Base-by-base conservation (phyloP, 2,113 vertebrate species). In the Asarcornis scutulata region DNA sequence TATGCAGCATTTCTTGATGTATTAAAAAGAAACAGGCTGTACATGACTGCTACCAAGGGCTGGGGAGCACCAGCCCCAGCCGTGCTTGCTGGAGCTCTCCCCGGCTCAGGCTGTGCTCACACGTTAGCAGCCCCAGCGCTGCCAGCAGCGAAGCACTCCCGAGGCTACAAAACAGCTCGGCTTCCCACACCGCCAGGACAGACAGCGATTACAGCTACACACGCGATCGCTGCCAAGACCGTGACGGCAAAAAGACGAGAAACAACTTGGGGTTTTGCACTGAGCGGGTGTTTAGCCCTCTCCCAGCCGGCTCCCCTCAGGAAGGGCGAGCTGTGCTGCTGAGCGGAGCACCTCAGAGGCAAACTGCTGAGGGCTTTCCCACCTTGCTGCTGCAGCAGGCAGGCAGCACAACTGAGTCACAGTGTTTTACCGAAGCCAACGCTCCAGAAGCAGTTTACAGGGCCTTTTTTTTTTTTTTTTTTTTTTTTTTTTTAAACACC, bases 261-360 rank as follows among this genome's bases (percentile, higher is more conserved):
- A 69, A 62, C 13, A 11, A 27, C 29, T 5, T 8, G 3, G 17
- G 29, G 17, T 14, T 32, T 9, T 11, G 27, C 3, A 50, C 44
- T 63, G 59, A 40, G 1, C 36, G 53, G 5, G 14, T 7, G 83
- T 75, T 83, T 44, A 76, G 13, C 48, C 52, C 68, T 48, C 40
- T 63, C 67, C 46, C 67, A 76, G 67, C 12, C 16, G 8, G 55
- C 3, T 2, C 23, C 27, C 75, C 68, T 42, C 46, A 10, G 13
- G 1, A 46, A 91, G 62, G 0, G 0, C 12, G 32, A 73, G 81
- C 74, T 87, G 40, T 20, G 60, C 27, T 76, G 29, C 25, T 2
- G 56, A 78, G 52, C 3, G 0, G 6, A 74, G 34, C 2, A 2
- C 10, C 50, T 44, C 32, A 0, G 8, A 46, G 52, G 62, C 25